phyloP scores from a whole-genome alignment of 2,888 invertebrate genomes.

The Quadriops clusia region DNA sequence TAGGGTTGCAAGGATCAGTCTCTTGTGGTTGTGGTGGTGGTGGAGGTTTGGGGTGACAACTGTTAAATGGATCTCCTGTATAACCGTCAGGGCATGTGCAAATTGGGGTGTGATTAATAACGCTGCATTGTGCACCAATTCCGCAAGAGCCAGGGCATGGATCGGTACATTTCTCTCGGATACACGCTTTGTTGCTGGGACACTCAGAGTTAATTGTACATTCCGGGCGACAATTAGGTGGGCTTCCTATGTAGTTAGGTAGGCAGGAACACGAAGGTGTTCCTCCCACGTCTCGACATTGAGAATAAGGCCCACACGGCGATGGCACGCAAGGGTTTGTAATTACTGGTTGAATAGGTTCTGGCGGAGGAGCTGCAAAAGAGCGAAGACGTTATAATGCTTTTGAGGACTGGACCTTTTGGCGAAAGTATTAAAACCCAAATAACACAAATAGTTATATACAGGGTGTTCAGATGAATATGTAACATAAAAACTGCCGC shows the following conservation, averaged over 20 bases:
- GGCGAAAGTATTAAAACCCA: no score
- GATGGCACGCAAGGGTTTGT: conserved; percentile 56
- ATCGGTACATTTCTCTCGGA: conserved; percentile 44
- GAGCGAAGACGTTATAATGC: no score
- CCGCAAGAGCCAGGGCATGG: conserved; percentile 58
- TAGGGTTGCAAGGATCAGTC: conserved; percentile 48
- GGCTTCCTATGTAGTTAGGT: conserved; percentile 45
- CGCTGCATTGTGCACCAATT: conserved; percentile 47
- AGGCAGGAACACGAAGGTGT: conserved; percentile 52
- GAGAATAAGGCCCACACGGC: conserved; percentile 68
- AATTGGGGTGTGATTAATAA: conserved; percentile 56
- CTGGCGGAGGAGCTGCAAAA: conserved; percentile 12
- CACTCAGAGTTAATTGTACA: conserved; percentile 52
- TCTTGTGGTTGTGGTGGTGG: conserved; percentile 20
- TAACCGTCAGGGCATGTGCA: conserved; percentile 51
- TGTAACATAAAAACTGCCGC: no score
- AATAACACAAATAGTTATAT: no score
- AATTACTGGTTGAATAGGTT: conserved; percentile 27
- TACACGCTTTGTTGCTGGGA: conserved; percentile 43
- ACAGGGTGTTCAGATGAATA: no score
- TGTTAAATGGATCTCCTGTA: conserved; percentile 50
- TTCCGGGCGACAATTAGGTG: conserved; percentile 55
- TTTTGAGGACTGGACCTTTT: no score
- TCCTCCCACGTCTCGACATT: conserved; percentile 50
- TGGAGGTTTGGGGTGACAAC: conserved; percentile 41